Base-by-base conservation (phyloP, 1,140 invertebrate genomes). In the Drosophila insularis region DNA sequence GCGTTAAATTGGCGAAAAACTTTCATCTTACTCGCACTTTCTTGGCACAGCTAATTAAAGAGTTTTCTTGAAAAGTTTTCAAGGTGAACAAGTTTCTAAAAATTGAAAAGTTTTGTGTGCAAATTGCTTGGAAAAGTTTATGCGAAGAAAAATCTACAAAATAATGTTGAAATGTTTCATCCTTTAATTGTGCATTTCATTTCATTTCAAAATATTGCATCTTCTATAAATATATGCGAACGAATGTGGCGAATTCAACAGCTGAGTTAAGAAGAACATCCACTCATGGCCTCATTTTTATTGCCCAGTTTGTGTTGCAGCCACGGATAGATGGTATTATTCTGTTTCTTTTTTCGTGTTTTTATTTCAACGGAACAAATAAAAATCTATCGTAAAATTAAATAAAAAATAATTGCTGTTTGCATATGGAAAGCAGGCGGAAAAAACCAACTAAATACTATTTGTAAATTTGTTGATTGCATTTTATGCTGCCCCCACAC, bases 241-340 rank as follows among this genome's bases (percentile, higher is more conserved):
- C 2, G 14, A 19, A 46, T 46, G 43, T 46, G 74, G 74, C 78
- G 78, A 86, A 85, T 81, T 81, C 21, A 43, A 55, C 60, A 55
- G 55, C 60, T 59, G 60, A 21, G 59, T 50, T 19, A 50, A 21
- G 55, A 63, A 37, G 39, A 23, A 13, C 59, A 58, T 58, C 40
- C 37, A 17, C 8, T 43, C 40, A 40, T 53, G 50, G 23, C n/a
- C 17, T 62, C 23, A 19, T 32, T 46, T 40, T 50, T 56, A 14
- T 46, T 46, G 14, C 7, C 14, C 40, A 46, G 55, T 31, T 58
- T 54, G 21, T 35, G 2, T 27, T 46, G 54, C 63, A 40, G 71
- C 19, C 62, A 55, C 61, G 64, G 21, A 56, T 50, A 53, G 50
- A 19, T 69, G 54, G 63, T 65, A 70, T 4, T 27, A 27, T 27